Evolutionary conservation across 2,113 vertebrate genomes (phyloP), one percentile per base, ranked within the genome.

Genomic region (Cinclus mexicanus): DNA sequence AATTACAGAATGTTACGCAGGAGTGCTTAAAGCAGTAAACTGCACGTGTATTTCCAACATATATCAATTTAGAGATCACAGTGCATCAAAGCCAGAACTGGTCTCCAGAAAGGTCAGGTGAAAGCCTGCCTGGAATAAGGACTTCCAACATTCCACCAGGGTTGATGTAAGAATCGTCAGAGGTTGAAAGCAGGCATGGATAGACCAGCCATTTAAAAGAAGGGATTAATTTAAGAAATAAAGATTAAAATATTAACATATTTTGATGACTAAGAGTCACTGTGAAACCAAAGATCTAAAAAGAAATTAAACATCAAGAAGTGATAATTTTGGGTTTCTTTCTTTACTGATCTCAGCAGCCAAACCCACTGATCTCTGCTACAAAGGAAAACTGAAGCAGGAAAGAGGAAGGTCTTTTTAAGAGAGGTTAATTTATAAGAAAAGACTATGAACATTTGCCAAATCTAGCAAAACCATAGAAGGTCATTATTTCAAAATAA

Each of bases 221-320:
- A 18, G 12, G 46, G 23, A 76, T 65, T 79, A 42, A 83, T 76
- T 72, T 37, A 44, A 72, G 61, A 93, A 85, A 76, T 49, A 46
- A 52, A 82, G 69, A 79, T 59, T 60, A 79, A 83, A 90, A 80
- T 69, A 31, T 39, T 71, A 80, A 64, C 18, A 72, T 42, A 1
- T 42, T 64, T 18, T 26, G 57, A 65, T 88, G 79, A 92, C 57
- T 92, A 85, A 44, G 71, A 83, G 22, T 49, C 69, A 71, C 29
- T 53, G 69, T 28, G 85, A 83, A 68, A 28, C 28, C 63, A 59
- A 90, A 83, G 67, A 61, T 44, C 8, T 69, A 64, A 12, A 56
- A 86, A 74, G n/a, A 85, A 41, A 76, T 94, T 56, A 69, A 93
- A 86, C 4, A 92, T 47, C 67, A 83, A 69, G 85, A 92, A 77